Conservation (phyloP, 2,797 vertebrate species). For the Syngnathus rostellatus region DNA sequence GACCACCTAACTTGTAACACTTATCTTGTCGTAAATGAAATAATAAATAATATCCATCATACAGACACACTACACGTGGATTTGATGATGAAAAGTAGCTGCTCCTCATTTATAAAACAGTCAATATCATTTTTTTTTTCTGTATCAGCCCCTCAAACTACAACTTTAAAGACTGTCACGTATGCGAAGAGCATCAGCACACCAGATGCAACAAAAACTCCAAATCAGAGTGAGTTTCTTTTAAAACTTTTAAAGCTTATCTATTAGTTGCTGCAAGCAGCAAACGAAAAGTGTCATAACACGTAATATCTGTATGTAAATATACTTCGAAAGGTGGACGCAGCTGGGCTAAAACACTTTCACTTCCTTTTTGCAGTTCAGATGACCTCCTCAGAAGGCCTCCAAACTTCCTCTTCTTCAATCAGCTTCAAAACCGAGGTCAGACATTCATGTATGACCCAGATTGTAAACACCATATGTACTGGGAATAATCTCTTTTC, state of each 20-base stretch:
- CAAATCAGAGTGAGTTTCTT: background rate
- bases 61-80: no score
- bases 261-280: background rate
- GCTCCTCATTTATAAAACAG: background rate
- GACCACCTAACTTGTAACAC: background rate
- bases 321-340: background rate
- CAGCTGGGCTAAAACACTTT: conserved; percentile 12
- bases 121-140: background rate
- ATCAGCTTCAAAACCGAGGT: background rate
- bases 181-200: background rate
- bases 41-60: no score
- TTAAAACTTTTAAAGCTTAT: background rate
- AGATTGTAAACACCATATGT: background rate
- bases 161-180: background rate
- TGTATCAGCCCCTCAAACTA: conserved; percentile 26
- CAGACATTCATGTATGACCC: background rate
- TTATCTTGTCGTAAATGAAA: no score
- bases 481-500: no score
- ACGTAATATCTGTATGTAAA: background rate
- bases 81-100: no score
- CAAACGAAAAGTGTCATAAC: background rate
- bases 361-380: conserved; percentile 25
- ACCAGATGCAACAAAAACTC: background rate
- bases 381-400: background rate
- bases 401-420: conserved; percentile 4